Evolutionary conservation across 2,888 invertebrate genomes (phyloP).

Genomic region (Andrena minutula): DNA sequence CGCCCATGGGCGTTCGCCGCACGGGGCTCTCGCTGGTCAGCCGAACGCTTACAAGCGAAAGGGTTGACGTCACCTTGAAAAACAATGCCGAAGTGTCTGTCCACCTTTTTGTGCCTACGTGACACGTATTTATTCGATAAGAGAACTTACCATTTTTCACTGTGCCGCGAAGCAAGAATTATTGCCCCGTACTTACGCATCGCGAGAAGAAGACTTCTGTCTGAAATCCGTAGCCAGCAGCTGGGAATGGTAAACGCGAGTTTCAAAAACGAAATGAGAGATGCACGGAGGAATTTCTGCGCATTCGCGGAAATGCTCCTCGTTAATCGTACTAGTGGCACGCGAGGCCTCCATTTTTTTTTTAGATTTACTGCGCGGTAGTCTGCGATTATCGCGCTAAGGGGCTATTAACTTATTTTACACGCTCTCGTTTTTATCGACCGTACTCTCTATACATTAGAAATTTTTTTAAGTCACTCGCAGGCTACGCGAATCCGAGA

Average conservation of each 20-base stretch:
- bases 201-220: neutral
- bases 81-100: no score
- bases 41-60: no score
- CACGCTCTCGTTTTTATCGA: neutral
- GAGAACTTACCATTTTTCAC: neutral
- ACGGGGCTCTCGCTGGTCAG: no score
- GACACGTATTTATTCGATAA: neutral
- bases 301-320: neutral
- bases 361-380: constrained; percentile 7
- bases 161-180: neutral
- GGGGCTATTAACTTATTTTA: constrained; percentile 41
- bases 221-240: neutral
- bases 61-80: no score
- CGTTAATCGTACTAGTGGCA: constrained; percentile 24
- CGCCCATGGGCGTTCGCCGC: no score
- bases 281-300: neutral
- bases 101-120: neutral
- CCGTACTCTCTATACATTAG: constrained; percentile 1
- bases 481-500: neutral
- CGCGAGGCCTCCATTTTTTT: neutral
- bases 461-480: constrained; percentile 12
- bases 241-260: neutral
- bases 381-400: constrained; percentile 1
- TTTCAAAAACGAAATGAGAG: neutral
- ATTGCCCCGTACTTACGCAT: constrained; percentile 30